Conservation (phyloP, 1,140 invertebrate genomes). For the Planococcus citri region DNA sequence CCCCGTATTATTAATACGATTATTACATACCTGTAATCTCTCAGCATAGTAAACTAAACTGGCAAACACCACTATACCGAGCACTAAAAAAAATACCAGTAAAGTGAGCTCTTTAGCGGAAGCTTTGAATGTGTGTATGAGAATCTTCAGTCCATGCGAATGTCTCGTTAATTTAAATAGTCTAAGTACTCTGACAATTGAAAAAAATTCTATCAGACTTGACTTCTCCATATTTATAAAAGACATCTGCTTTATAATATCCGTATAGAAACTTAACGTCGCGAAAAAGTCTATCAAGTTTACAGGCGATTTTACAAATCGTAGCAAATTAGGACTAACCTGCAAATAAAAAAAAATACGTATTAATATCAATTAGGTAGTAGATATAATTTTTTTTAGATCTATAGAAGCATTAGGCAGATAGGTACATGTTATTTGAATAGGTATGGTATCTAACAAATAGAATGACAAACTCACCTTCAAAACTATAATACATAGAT, state of each 20-base stretch:
- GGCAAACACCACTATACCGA: constrained; percentile 94
- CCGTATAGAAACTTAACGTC: constrained; percentile 95
- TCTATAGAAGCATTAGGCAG: too few relatives aligned
- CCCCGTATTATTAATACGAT: too few relatives aligned
- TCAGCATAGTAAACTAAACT: constrained; percentile 95
- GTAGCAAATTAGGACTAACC: constrained; percentile 79
- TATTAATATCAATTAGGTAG: not conserved
- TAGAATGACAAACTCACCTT: too few relatives aligned
- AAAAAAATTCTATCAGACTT: constrained; percentile 98
- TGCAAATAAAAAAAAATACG: constrained; percentile 1
- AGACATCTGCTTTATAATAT: constrained; percentile 75
- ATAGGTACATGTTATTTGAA: too few relatives aligned
- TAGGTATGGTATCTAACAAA: too few relatives aligned
- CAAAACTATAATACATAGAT: too few relatives aligned
- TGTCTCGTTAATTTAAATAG: constrained; percentile 96
- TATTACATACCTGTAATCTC: constrained; percentile 43
- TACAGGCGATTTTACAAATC: constrained; percentile 83
- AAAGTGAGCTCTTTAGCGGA: constrained; percentile 94
- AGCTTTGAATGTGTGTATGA: constrained; percentile 94
- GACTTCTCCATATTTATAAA: constrained; percentile 85
- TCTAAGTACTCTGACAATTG: constrained; percentile 95
- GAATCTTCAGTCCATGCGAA: constrained; percentile 92
- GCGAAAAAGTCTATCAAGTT: constrained; percentile 99
- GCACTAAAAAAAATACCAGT: constrained; percentile 88
- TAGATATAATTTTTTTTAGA: too few relatives aligned